Evolutionary conservation across 2,797 vertebrate genomes (phyloP), one percentile per base, ranked within the genome.

Genomic region (Labeo calbasu): DNA sequence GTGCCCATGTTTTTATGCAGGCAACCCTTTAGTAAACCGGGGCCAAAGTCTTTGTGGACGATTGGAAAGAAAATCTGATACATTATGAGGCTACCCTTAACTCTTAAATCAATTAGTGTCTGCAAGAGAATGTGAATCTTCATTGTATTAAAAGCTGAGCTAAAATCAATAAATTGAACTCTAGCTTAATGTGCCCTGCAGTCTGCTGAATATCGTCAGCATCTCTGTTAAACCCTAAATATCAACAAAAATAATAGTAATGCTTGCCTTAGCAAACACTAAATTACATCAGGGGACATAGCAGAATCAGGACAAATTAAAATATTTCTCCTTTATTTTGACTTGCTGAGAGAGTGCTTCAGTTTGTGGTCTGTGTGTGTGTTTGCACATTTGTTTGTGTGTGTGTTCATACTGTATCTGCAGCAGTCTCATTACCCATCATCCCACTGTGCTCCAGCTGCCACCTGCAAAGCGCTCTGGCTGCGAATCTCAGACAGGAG

Each of bases 351-450:
- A 77, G 12, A 43, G 32, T 25, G 25, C 28, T 68, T 68, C 9
- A 21, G 32, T 68, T 13, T 69, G 2, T 43, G 4, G 2, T n/a
- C 4, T 66, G 63, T 21, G 65, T 36, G 28, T 36, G 28, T 36
- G 28, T 32, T 3, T 32, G 5, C 17, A 53, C 51, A 21, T 9
- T 53, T 55, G 53, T 55, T 1, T 46, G 40, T 78, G 76, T 53
- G 17, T 68, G 51, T 72, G 69, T 19, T 36, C 25, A 53, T 73
- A 63, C 13, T 63, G 23, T 63, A 73, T 25, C 50, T 73, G 50
- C 17, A 32, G 17, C 48, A 32, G 17, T 75, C 90, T 95, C 93
- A 94, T 94, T 94, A 95, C 92, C 90, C 89, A 88, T 90, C 81
- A 89, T 88, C 92, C 92, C 87, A 92, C 92, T 84, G 87, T 85